phyloP scores from a whole-genome alignment of 2,797 vertebrate genomes.

The Clarias laeviceps region DNA sequence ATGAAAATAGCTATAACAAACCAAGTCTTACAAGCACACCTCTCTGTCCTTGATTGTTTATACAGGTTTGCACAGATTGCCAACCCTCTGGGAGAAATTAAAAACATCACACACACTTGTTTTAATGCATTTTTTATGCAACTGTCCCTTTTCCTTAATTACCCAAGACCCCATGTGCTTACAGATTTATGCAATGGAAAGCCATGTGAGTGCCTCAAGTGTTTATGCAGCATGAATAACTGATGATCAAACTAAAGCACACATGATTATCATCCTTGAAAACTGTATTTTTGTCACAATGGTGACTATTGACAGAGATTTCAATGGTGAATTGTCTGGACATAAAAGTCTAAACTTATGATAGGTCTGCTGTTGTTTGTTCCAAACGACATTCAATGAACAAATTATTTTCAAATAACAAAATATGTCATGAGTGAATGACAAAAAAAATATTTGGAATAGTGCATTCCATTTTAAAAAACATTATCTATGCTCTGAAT shows the following conservation, averaged over 20 bases:
- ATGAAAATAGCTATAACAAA: constrained; percentile 46
- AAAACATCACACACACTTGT: constrained; percentile 47
- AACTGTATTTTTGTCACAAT: constrained; percentile 36
- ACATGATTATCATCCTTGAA: constrained; percentile 39
- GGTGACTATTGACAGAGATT: constrained; percentile 25
- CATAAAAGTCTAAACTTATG: constrained; percentile 30
- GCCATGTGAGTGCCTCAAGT: constrained; percentile 25
- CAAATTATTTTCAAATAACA: background rate
- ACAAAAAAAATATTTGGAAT: background rate
- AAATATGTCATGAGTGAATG: background rate
- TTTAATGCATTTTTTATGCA: constrained; percentile 36
- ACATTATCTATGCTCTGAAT: background rate
- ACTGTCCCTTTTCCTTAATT: constrained; percentile 41
- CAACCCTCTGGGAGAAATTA: constrained; percentile 51
- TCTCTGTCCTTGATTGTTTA: constrained; percentile 48
- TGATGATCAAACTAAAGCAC: constrained; percentile 32
- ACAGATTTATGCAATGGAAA: constrained; percentile 32
- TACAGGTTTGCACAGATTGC: constrained; percentile 49
- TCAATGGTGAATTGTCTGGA: constrained; percentile 12
- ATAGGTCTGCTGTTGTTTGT: background rate
- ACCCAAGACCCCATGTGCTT: constrained; percentile 39
- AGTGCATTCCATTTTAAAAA: background rate
- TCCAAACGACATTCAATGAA: background rate
- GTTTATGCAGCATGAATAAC: constrained; percentile 9
- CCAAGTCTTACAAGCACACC: constrained; percentile 51